phyloP scores from a whole-genome alignment of 2,888 invertebrate genomes.

The Dicyrtomina minuta region DNA sequence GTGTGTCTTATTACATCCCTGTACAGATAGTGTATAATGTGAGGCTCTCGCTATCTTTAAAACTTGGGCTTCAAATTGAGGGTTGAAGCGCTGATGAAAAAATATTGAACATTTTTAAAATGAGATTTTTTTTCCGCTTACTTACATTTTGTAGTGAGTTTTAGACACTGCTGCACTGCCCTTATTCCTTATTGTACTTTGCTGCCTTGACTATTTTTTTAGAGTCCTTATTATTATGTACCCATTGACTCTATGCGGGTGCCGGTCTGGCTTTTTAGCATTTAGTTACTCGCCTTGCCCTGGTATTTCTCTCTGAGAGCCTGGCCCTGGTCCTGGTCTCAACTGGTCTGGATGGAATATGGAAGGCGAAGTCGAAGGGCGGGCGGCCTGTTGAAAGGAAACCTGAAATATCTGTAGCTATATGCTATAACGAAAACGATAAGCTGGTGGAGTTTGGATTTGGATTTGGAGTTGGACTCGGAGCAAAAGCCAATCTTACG shows the following conservation, averaged over 20 bases:
- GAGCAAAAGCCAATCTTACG: background rate
- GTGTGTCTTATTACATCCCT: no score
- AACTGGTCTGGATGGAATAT: background rate
- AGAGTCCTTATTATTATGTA: no score
- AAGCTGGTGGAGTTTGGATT: background rate
- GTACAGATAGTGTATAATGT: no score
- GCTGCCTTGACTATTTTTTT: no score
- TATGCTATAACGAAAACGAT: background rate
- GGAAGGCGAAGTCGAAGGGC: background rate
- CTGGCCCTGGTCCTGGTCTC: no score
- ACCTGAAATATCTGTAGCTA: background rate
- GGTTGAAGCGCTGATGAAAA: constrained; percentile 11
- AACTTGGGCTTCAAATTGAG: background rate
- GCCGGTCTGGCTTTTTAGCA: no score
- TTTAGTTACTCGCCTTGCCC: no score
- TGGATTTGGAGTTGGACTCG: background rate
- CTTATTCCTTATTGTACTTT: no score
- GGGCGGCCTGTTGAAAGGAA: constrained; percentile 19
- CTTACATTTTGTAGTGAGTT: background rate
- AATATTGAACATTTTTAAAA: constrained; percentile 27
- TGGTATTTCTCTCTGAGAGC: no score
- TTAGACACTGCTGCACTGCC: background rate
- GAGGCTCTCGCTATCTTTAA: no score
- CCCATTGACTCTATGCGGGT: no score
- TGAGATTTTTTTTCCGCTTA: constrained; percentile 16